Conservation (phyloP, 2,888 invertebrate genomes). For the Eledona agricola region DNA sequence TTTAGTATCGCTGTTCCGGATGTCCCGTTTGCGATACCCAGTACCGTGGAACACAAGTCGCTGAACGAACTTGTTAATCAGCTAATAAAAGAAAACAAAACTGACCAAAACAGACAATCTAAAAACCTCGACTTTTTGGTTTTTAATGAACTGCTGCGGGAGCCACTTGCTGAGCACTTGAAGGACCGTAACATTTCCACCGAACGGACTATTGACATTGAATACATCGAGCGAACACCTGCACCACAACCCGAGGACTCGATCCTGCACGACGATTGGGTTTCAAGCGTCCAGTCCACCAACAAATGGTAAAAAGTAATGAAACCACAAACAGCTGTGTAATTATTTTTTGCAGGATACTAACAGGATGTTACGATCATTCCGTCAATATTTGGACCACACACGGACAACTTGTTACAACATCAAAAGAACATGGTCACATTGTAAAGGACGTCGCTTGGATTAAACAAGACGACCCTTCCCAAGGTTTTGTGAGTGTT, state of each 20-base stretch:
- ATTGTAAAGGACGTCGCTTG: conserved; percentile 90
- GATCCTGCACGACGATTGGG: conserved; percentile 97
- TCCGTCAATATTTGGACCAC: conserved; percentile 90
- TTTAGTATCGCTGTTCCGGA: conserved; percentile 88
- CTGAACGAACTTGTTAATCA: conserved; percentile 84
- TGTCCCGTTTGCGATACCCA: conserved; percentile 83
- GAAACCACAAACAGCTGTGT: conserved; percentile 15
- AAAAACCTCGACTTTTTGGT: conserved; percentile 90
- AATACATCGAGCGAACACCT: conserved; percentile 90
- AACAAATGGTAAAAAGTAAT: conserved; percentile 49
- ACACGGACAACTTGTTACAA: conserved; percentile 83
- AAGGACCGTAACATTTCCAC: conserved; percentile 78
- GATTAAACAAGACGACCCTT: conserved; percentile 74
- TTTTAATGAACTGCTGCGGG: conserved; percentile 81
- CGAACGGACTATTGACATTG: conserved; percentile 87
- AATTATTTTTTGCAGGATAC: conserved; percentile 70
- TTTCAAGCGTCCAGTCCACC: conserved; percentile 66
- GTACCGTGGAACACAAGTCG: conserved; percentile 72
- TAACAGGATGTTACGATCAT: conserved; percentile 94
- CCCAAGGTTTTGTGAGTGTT: conserved; percentile 68
- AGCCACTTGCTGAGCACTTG: conserved; percentile 77
- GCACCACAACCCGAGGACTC: conserved; percentile 93
- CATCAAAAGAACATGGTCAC: conserved; percentile 86
- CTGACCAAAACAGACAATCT: conserved; percentile 53
- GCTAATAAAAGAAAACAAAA: conserved; percentile 71